These are phyloP conservation scores for Gymnopithys bicolor DNA, from an alignment of 2,797 vertebrate genomes.

Conservation along the genomic window DNA sequence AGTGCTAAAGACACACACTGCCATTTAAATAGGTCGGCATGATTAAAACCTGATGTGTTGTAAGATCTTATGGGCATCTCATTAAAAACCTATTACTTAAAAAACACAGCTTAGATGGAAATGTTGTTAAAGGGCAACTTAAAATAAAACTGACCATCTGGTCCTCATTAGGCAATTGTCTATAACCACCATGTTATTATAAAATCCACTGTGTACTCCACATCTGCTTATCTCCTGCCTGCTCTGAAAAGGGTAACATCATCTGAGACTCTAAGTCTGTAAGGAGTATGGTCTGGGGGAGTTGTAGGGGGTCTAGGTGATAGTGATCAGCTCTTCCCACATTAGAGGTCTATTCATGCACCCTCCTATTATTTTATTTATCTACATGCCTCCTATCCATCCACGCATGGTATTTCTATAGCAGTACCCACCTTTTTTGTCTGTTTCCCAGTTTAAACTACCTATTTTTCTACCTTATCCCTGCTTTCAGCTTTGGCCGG, in stretches of 20 bases:
- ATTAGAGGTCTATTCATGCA: background rate
- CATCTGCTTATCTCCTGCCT: conserved; percentile 72
- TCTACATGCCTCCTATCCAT: background rate
- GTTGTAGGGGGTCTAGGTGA: background rate
- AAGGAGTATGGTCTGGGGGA: background rate
- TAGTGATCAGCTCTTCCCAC: background rate
- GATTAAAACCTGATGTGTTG: conserved; percentile 61
- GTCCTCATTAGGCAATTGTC: conserved; percentile 73
- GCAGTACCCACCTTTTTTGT: background rate
- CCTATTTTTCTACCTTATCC: background rate
- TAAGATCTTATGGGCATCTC: conserved; percentile 61
- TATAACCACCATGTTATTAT: conserved; percentile 69
- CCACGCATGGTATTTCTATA: background rate
- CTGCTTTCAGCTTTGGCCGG: background rate
- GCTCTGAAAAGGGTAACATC: conserved; percentile 44
- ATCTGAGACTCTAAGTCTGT: background rate
- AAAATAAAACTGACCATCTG: conserved; percentile 75
- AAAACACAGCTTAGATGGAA: conserved; percentile 65
- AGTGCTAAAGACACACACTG: conserved; percentile 30
- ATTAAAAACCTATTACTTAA: conserved; percentile 71
- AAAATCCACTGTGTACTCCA: conserved; percentile 62
- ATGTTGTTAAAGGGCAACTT: conserved; percentile 70
- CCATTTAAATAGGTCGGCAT: conserved; percentile 13
- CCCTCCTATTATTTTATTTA: background rate
- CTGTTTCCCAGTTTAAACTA: background rate